These are phyloP conservation scores for Microtus richardsoni DNA, from an alignment of 2,113 vertebrate genomes.

Conservation along the genomic window DNA sequence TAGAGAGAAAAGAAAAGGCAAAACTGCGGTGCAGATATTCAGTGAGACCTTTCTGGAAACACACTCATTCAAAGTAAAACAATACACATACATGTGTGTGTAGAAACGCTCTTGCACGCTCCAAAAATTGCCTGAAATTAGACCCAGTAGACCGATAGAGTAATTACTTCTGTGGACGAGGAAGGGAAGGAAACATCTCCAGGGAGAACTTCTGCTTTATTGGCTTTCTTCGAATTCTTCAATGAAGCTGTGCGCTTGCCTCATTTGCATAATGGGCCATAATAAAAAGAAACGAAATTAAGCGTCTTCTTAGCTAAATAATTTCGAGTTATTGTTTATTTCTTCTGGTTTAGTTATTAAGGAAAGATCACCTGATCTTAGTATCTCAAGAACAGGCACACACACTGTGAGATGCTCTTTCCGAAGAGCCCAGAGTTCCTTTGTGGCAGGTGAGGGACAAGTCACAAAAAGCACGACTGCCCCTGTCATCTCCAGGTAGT, in stretches of 20 bases:
- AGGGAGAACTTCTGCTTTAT: background rate
- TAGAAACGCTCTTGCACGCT: background rate
- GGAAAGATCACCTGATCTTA: background rate
- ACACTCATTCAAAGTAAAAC: background rate
- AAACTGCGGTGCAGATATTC: background rate
- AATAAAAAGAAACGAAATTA: background rate
- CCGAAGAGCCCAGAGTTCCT: background rate
- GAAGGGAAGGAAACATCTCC: background rate
- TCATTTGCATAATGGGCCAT: conserved; percentile 3
- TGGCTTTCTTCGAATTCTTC: background rate
- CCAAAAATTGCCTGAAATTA: background rate
- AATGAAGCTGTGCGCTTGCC: background rate
- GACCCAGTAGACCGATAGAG: background rate
- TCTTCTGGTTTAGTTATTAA: background rate
- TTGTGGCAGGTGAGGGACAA: background rate
- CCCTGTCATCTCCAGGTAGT: rapidly evolving
- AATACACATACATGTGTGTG: background rate
- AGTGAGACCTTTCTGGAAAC: background rate
- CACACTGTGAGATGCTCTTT: background rate
- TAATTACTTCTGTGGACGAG: background rate
- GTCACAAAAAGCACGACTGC: background rate
- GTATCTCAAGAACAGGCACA: background rate
- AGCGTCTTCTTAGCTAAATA: background rate
- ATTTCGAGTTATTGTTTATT: background rate
- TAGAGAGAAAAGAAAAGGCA: background rate